Evolutionary conservation across 2,888 invertebrate species (phyloP).

Genomic region (Anaspis maculata): DNA sequence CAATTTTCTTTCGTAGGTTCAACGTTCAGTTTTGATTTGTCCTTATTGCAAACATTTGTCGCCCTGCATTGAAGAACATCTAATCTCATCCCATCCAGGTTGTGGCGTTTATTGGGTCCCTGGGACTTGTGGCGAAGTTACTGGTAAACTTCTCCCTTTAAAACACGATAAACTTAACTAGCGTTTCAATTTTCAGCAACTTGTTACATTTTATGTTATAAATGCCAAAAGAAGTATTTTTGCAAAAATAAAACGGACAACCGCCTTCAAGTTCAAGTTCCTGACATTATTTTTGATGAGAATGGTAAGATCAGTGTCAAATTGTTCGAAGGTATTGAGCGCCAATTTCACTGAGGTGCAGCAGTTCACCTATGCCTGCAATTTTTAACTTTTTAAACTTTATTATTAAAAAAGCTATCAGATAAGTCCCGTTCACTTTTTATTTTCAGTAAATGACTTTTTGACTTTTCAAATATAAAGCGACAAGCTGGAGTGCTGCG

Average conservation of each 20-base stretch:
- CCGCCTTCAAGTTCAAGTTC: slow-evolving; percentile 29
- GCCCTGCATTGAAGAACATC: slow-evolving; percentile 41
- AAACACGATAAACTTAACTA: neutral
- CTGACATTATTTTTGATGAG: slow-evolving; percentile 40
- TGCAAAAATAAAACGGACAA: slow-evolving; percentile 19
- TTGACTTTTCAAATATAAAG: no score
- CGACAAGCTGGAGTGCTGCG: no score
- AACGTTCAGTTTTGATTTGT: no score
- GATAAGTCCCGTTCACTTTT: no score
- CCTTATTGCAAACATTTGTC: slow-evolving; percentile 43
- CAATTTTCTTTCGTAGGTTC: no score
- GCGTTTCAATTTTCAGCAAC: slow-evolving; percentile 30
- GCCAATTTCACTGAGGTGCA: no score
- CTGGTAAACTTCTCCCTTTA: slow-evolving; percentile 21
- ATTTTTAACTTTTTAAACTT: no score
- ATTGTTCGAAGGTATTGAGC: no score
- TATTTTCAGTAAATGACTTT: no score
- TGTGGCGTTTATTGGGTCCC: slow-evolving; percentile 45
- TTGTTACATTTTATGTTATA: slow-evolving; percentile 45
- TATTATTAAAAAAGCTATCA: no score
- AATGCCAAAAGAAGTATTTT: slow-evolving; percentile 44
- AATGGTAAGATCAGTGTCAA: slow-evolving; percentile 20
- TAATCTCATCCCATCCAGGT: slow-evolving; percentile 48
- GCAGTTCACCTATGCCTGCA: no score
- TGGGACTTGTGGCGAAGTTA: slow-evolving; percentile 45